phyloP scores from a whole-genome alignment of 2,888 invertebrate species.

The Portevinia maculata region DNA sequence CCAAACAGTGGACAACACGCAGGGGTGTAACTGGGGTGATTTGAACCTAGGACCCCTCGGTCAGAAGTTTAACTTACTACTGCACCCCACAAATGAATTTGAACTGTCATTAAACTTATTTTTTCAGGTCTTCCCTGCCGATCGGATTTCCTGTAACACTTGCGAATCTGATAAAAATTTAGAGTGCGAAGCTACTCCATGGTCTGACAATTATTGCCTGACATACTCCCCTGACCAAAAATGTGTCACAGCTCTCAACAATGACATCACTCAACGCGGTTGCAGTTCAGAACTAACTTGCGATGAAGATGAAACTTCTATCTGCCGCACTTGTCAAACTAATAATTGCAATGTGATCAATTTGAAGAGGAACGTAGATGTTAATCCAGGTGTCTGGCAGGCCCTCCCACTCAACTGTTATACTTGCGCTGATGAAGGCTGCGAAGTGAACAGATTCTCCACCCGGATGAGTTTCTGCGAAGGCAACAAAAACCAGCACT shows the following conservation, averaged over 20 bases:
- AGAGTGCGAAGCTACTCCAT: conserved; percentile 76
- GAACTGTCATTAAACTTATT: background rate
- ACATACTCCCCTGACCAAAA: conserved; percentile 74
- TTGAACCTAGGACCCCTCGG: too few species aligned
- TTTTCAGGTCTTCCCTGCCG: conserved; percentile 77
- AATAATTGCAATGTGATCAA: conserved; percentile 77
- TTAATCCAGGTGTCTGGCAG: conserved; percentile 79
- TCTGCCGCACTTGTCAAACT: conserved; percentile 77
- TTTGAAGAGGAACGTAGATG: conserved; percentile 77
- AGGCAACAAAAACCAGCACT: conserved; percentile 75
- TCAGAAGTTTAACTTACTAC: too few species aligned
- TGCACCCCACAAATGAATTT: background rate
- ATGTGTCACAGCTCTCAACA: conserved; percentile 76
- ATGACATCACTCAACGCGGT: conserved; percentile 78
- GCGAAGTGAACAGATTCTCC: conserved; percentile 67
- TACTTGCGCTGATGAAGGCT: conserved; percentile 74
- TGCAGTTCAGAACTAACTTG: conserved; percentile 77
- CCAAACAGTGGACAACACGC: too few species aligned
- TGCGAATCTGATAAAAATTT: conserved; percentile 76
- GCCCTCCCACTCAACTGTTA: conserved; percentile 78
- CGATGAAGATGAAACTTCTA: conserved; percentile 21
- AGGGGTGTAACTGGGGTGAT: too few species aligned
- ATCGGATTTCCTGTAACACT: conserved; percentile 78
- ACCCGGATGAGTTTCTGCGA: conserved; percentile 37
- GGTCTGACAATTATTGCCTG: conserved; percentile 74